Percentiles rank a stretch among this genome's conserved stretches.
Evolutionary conservation across 2,797 vertebrate species (phyloP).

Genomic region (Rhincodon typus): DNA sequence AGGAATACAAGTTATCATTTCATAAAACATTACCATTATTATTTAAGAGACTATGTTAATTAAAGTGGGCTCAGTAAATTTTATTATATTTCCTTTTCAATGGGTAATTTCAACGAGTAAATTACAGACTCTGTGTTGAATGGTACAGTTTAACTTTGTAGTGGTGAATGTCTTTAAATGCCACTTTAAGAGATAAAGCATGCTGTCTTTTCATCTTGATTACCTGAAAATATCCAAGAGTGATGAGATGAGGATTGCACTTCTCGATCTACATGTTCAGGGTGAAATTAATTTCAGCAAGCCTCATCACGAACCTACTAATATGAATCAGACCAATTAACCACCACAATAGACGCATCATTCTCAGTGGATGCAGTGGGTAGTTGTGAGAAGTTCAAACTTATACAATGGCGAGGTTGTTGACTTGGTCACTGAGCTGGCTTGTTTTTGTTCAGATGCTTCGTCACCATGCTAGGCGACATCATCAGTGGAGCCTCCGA

Average conservation of each 20-base stretch:
- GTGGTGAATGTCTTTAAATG: neutral
- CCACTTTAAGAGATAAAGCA: neutral
- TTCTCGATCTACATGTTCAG: neutral
- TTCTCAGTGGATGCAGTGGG: neutral
- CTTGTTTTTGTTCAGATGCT: no score
- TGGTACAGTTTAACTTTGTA: neutral
- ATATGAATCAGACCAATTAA: neutral
- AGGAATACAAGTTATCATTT: neutral
- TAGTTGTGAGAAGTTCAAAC: neutral
- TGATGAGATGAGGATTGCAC: neutral
- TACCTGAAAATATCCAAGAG: neutral
- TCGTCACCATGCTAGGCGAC: no score
- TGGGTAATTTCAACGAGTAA: neutral
- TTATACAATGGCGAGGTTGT: neutral
- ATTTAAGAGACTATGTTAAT: neutral
- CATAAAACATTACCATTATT: neutral
- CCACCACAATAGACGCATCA: neutral
- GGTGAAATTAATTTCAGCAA: neutral
- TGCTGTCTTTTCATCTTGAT: neutral
- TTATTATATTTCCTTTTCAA: neutral
- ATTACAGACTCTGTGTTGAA: neutral
- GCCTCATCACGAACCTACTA: neutral
- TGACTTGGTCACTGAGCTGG: no score
- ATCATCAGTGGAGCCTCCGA: no score
- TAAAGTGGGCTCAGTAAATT: constrained; percentile 18